Percentiles rank a stretch among this genome's conserved stretches.
Conservation (phyloP, 2,888 invertebrate genomes). For the Drosophila flavopinicola region DNA sequence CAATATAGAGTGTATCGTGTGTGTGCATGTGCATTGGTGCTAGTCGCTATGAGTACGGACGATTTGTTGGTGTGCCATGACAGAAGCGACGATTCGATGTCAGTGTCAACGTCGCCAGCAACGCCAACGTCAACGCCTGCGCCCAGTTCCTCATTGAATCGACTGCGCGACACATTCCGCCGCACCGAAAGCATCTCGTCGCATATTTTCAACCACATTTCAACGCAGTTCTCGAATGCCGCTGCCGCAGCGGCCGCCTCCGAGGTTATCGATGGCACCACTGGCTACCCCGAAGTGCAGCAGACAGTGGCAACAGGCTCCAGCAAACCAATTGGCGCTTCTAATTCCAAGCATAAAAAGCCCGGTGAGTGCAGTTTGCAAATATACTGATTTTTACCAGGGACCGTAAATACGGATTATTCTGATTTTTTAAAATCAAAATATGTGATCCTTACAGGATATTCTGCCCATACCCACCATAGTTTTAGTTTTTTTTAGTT, state of each 20-base stretch:
- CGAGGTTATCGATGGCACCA: constrained; percentile 77
- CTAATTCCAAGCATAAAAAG: constrained; percentile 65
- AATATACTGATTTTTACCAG: background rate
- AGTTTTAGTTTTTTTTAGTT: too few species aligned
- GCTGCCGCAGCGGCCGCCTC: constrained; percentile 77
- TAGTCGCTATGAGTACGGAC: constrained; percentile 76
- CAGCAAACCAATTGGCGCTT: constrained; percentile 10
- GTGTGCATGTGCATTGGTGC: constrained; percentile 16
- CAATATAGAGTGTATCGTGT: constrained; percentile 9
- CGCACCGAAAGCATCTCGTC: constrained; percentile 83
- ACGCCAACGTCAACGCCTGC: constrained; percentile 50
- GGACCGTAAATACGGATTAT: background rate
- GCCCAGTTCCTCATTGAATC: constrained; percentile 76
- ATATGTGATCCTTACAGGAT: too few species aligned
- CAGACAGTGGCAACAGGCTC: constrained; percentile 24
- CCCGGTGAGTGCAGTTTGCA: constrained; percentile 72
- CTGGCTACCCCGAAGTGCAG: constrained; percentile 53
- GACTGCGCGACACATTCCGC: constrained; percentile 82
- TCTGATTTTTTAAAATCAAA: too few species aligned
- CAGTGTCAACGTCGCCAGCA: constrained; percentile 21
- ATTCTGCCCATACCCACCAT: too few species aligned
- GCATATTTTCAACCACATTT: constrained; percentile 79
- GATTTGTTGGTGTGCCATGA: constrained; percentile 82
- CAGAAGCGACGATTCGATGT: constrained; percentile 79
- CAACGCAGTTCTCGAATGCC: constrained; percentile 80